Evolutionary conservation across 2,113 vertebrate genomes (phyloP), one percentile per base, ranked within the genome.

Genomic region (Periophthalmus modestus): DNA sequence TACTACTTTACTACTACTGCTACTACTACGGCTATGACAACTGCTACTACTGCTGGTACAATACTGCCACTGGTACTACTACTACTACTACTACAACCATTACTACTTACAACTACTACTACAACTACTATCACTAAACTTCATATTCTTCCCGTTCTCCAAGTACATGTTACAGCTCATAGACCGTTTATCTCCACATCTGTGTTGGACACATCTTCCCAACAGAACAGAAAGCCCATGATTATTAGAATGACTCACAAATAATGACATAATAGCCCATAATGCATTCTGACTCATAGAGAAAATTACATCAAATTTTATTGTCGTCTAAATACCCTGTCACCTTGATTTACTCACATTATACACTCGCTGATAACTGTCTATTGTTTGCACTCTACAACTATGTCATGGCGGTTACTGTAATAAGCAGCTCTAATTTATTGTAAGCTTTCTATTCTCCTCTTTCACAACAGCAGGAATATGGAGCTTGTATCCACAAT

Each of bases 361-460:
- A 39, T 3, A 39, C 7, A 39, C 16, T 19, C 62, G 34, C 18
- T 39, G n/a, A 39, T 65, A 34, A 65, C 33, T 65, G 2, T 18
- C 34, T n/a, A 43, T 65, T 65, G 62, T 65, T 65, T 65, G 33
- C 62, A 39, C 34, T 1, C 16, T 36, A 9, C 6, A 34, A 19
- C 33, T 65, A n/a, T 65, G 62, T 39, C 19, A 36, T 43, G 34
- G 16, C 16, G 18, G 62, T 65, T 65, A 10, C 19, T 21, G 19
- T 55, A 65, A 67, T 67, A 23, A 47, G 11, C 65, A 43, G 39
- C 0, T 47, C 46, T 67, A 47, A 67, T 67, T 67, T 24, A 48
- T 24, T 48, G 15, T 21, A 14, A 1, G 9, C n/a, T 46, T n/a
- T 43, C 34, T 12, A 46, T 34, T 62, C 14, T 61, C 9, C 23